Conservation (phyloP, 2,888 invertebrate species). For the Eremobia ochroleuca region DNA sequence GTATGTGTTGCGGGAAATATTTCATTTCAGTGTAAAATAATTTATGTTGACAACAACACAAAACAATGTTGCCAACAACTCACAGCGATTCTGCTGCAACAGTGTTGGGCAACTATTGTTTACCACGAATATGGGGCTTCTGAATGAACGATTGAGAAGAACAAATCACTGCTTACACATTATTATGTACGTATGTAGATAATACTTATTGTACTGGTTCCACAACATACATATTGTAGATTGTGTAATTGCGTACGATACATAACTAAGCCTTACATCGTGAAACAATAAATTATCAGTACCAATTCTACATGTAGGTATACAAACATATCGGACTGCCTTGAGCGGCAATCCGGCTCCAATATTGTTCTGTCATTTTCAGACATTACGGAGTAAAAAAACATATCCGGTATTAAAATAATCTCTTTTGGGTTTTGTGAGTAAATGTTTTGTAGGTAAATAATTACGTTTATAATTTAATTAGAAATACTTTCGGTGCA, state of each 20-base stretch:
- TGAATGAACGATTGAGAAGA: not conserved
- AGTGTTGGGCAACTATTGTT: not conserved
- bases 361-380: constrained; percentile 63
- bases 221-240: not conserved
- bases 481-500: constrained; percentile 35
- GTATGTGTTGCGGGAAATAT: not conserved
- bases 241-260: not conserved
- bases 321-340: constrained; percentile 39
- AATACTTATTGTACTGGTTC: not conserved
- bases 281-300: constrained; percentile 44
- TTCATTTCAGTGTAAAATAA: not conserved
- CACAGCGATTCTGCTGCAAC: not conserved
- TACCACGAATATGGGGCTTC: not conserved
- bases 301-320: constrained; percentile 38
- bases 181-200: not conserved
- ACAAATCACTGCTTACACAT: not conserved
- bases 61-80: not conserved
- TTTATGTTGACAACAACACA: not conserved
- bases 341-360: constrained; percentile 53
- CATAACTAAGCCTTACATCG: not conserved
- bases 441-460: constrained; percentile 13
- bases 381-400: constrained; percentile 38
- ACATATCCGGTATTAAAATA: constrained; percentile 30
- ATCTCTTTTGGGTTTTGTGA: constrained; percentile 10
- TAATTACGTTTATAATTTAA: constrained; percentile 29